phyloP scores from a whole-genome alignment of 2,113 vertebrate genomes.

The Mixornis gularis region DNA sequence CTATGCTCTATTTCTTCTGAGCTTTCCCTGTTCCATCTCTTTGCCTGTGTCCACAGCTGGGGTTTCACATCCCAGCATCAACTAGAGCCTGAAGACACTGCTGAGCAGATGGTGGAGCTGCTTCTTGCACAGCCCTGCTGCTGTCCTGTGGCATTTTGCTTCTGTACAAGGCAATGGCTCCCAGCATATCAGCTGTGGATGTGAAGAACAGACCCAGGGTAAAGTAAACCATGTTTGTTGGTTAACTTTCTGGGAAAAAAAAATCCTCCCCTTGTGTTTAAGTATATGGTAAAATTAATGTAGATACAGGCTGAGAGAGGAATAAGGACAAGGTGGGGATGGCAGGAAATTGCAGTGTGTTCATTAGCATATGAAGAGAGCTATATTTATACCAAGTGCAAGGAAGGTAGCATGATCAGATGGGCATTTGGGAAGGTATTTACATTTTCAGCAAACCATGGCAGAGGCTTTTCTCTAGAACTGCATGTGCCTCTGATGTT shows the following conservation, averaged over 20 bases:
- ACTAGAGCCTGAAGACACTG: neutral
- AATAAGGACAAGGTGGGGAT: conserved; percentile 17
- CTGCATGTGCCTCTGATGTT: neutral
- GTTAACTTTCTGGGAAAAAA: neutral
- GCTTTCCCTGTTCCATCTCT: neutral
- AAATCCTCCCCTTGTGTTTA: neutral
- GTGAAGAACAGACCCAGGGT: neutral
- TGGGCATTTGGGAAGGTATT: neutral
- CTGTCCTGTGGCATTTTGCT: neutral
- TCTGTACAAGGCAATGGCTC: neutral
- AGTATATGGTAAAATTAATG: neutral
- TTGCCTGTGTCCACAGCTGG: neutral
- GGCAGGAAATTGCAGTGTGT: conserved; percentile 22
- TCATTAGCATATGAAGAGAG: conserved; percentile 46
- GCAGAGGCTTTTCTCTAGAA: neutral
- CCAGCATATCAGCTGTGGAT: neutral
- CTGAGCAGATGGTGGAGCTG: conserved; percentile 6
- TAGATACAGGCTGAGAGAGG: neutral
- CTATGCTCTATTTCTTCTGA: neutral
- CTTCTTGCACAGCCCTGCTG: neutral
- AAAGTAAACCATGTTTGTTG: neutral
- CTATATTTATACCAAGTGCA: conserved; percentile 20
- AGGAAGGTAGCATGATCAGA: neutral
- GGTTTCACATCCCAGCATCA: neutral
- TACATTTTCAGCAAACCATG: neutral